Conservation (phyloP, 2,797 vertebrate genomes). For the Danio jaintianensis region DNA sequence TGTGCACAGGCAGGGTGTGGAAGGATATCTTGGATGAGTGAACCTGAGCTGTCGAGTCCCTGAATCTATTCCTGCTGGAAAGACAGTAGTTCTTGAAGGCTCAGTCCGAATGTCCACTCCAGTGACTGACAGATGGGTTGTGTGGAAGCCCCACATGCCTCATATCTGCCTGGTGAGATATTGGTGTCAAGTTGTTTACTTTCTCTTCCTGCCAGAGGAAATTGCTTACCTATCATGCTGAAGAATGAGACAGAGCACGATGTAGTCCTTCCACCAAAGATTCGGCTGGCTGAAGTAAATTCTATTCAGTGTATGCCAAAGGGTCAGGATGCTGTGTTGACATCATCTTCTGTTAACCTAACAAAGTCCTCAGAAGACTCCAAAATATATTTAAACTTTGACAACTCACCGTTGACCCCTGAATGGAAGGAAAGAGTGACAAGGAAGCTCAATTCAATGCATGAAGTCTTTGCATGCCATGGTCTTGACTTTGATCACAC, state of each 20-base stretch:
- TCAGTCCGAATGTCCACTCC: too few species aligned
- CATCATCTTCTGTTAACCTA: not conserved
- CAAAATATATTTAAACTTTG: not conserved
- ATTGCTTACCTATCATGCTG: not conserved
- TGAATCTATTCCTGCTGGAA: too few species aligned
- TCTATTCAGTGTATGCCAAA: not conserved
- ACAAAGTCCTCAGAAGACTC: not conserved
- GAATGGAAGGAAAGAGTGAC: not conserved
- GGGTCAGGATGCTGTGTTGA: not conserved
- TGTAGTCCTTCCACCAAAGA: not conserved
- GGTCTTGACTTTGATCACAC: too few species aligned
- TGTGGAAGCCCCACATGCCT: slow-evolving; percentile 14
- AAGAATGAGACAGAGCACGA: slow-evolving; percentile 3
- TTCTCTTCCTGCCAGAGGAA: not conserved
- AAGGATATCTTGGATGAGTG: too few species aligned
- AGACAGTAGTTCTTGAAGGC: too few species aligned
- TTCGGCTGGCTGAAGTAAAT: not conserved
- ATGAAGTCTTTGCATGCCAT: too few species aligned
- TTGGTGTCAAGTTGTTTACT: too few species aligned
- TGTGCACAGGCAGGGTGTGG: too few species aligned
- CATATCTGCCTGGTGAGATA: not conserved
- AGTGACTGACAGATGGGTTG: too few species aligned
- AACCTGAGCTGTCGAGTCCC: too few species aligned
- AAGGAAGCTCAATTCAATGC: too few species aligned
- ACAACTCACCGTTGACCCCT: not conserved